Evolutionary conservation across 2,888 invertebrate genomes (phyloP), one percentile per base, ranked within the genome.

Genomic region (Boloria euphrosyne): DNA sequence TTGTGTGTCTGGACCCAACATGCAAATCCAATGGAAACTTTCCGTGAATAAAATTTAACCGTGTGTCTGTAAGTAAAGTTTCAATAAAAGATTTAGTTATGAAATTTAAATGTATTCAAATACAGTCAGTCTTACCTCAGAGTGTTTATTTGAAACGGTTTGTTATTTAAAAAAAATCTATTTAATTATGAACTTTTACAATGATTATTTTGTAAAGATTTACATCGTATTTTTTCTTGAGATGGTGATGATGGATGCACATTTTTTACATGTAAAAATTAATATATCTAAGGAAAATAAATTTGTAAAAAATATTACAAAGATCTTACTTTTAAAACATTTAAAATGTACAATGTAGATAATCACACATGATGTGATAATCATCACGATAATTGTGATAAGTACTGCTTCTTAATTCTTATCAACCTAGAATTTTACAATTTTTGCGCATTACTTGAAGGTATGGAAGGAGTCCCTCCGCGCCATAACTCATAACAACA

Each of bases 401-500:
- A 1, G 6, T 49, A 49, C n/a, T n/a, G n/a, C n/a, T n/a, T n/a
- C n/a, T n/a, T n/a, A n/a, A n/a, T n/a, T n/a, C n/a, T n/a, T n/a
- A n/a, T n/a, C n/a, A n/a, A n/a, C n/a, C n/a, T 46, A 59, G 22
- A 22, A 22, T 22, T 22, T 22, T n/a, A n/a, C n/a, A n/a, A n/a
- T n/a, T n/a, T 47, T 47, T 76, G 73, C 65, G 50, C 43, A 52
- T 60, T 57, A 54, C 62, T 64, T 67, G 73, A 90, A 99, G 98
- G 95, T 94, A 78, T 99, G 99, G 99, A 97, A 98, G 93, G 95
- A 95, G 81, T 95, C 96, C 69, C 94, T 99, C 71, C 95, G 98
- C 76, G 93, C 93, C 77, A 95, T 99, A 81, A 98, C 98, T 69
- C 98, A 99, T 93, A 99, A 98, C 93, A 97, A 96, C 93, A 99